These are phyloP conservation scores for Pygocentrus nattereri DNA, from an alignment of 2,797 vertebrate species.

Conservation along the genomic window DNA sequence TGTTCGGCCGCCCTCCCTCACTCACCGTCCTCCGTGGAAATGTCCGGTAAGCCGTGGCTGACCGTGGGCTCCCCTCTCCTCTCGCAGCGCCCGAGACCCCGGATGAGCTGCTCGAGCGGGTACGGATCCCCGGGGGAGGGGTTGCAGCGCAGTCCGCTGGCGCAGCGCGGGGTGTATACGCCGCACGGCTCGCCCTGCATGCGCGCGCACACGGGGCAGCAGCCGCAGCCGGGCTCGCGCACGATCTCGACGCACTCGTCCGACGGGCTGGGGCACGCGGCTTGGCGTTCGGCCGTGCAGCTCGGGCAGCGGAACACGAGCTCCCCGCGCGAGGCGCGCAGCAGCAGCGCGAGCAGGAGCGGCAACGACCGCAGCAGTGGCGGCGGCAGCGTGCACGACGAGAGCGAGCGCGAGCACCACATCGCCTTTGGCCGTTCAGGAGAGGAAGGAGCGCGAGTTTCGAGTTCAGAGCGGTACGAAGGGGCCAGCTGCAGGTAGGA, in stretches of 20 bases:
- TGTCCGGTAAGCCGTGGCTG: slow-evolving; percentile 70
- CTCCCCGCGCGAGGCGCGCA: slow-evolving; percentile 72
- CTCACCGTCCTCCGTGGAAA: slow-evolving; percentile 76
- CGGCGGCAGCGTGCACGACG: slow-evolving; percentile 35
- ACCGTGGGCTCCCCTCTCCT: slow-evolving; percentile 53
- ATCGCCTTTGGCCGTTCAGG: slow-evolving; percentile 28
- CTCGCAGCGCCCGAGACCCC: slow-evolving; percentile 85
- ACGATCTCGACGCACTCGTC: slow-evolving; percentile 84
- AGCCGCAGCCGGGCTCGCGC: slow-evolving; percentile 92
- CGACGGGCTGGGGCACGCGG: slow-evolving; percentile 75
- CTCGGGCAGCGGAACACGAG: slow-evolving; percentile 84
- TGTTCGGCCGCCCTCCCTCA: not conserved
- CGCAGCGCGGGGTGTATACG: slow-evolving; percentile 91
- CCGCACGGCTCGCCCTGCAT: slow-evolving; percentile 87
- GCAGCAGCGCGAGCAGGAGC: slow-evolving; percentile 62
- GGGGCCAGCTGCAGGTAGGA: slow-evolving; percentile 63
- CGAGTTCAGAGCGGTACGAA: not conserved
- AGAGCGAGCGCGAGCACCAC: slow-evolving; percentile 56
- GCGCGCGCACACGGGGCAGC: slow-evolving; percentile 90
- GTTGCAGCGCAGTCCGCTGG: slow-evolving; percentile 87
- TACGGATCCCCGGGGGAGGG: slow-evolving; percentile 65
- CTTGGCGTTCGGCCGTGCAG: slow-evolving; percentile 79
- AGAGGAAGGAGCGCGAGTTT: not conserved
- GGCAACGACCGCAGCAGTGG: too few species aligned
- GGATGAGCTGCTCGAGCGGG: slow-evolving; percentile 88